Conservation (phyloP, 2,888 invertebrate genomes). For the Empis stercorea region DNA sequence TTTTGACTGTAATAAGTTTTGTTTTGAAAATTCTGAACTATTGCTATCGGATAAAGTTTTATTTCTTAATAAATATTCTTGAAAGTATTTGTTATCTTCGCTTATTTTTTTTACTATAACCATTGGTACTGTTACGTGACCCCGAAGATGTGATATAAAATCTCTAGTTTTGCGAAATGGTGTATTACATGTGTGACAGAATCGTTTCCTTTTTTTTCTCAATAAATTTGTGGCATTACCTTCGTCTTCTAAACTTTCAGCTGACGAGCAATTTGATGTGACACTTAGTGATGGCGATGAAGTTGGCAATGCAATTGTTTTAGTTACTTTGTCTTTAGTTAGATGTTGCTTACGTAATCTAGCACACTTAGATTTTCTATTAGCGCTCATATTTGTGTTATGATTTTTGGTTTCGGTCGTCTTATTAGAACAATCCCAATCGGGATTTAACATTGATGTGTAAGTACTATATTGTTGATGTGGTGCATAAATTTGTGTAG, state of each 20-base stretch:
- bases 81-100: constrained; percentile 13
- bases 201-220: constrained; percentile 8
- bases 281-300: background rate
- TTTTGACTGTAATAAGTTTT: constrained; percentile 3
- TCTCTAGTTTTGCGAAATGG: constrained; percentile 17
- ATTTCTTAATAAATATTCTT: constrained; percentile 8
- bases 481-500: background rate
- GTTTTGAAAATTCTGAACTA: background rate
- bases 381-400: too few relatives aligned
- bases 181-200: constrained; percentile 17
- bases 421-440: background rate
- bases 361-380: too few relatives aligned
- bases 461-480: background rate
- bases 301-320: background rate
- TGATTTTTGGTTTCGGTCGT: too few relatives aligned
- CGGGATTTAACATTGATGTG: background rate
- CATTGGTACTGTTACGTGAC: constrained; percentile 16
- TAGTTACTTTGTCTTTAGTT: background rate
- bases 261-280: background rate
- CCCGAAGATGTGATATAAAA: background rate
- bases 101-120: constrained; percentile 14
- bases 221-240: background rate
- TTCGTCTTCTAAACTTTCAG: background rate
- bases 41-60: background rate
- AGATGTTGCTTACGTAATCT: background rate